Conservation (phyloP, 2,888 invertebrate species). For the Hofmannophila pseudospretella region DNA sequence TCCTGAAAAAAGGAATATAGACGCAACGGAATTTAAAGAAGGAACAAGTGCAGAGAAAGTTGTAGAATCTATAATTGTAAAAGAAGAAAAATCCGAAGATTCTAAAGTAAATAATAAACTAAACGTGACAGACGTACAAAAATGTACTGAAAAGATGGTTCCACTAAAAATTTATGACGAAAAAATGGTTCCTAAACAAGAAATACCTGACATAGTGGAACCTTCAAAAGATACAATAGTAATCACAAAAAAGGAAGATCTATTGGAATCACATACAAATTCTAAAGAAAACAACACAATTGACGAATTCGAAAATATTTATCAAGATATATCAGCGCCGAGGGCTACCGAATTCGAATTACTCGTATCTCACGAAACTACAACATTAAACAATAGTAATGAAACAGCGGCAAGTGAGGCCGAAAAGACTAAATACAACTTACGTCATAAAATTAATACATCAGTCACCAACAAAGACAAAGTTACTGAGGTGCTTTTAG, state of each 20-base stretch:
- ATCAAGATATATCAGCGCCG: constrained; percentile 47
- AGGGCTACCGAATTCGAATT: constrained; percentile 60
- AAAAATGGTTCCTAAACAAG: neutral
- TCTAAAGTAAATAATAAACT: too few species aligned
- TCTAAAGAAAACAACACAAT: constrained; percentile 33
- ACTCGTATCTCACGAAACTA: constrained; percentile 34
- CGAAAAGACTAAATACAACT: constrained; percentile 40
- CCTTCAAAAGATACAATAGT: neutral
- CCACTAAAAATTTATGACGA: too few species aligned
- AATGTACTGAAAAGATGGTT: too few species aligned
- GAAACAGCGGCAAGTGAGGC: neutral
- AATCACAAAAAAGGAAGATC: constrained; percentile 2
- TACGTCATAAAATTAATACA: constrained; percentile 29
- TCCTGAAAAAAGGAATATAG: too few species aligned
- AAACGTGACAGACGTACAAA: too few species aligned
- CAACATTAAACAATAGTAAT: neutral
- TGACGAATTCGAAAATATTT: constrained; percentile 61
- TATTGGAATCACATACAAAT: constrained; percentile 4
- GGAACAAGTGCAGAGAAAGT: too few species aligned
- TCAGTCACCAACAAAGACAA: constrained; percentile 9
- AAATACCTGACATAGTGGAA: neutral
- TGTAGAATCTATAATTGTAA: too few species aligned
- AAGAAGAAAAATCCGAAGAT: too few species aligned
- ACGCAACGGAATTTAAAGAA: too few species aligned
- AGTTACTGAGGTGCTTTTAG: constrained; percentile 25